phyloP scores from a whole-genome alignment of 2,113 vertebrate genomes.

The Coptodon rendalli region DNA sequence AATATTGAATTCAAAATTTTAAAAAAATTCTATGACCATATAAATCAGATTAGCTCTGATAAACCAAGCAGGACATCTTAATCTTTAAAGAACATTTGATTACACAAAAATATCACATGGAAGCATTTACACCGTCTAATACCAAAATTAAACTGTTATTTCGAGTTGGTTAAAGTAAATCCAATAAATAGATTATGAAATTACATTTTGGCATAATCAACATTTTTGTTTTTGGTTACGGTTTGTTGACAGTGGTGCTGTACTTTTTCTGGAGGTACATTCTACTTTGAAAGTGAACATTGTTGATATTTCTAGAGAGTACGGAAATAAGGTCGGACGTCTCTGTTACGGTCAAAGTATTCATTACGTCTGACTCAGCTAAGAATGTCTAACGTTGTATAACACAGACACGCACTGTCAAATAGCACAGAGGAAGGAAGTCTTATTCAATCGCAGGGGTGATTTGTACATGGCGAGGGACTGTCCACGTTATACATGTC shows the following conservation, averaged over 20 bases:
- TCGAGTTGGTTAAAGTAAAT: not conserved
- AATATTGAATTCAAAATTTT: not conserved
- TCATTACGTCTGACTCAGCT: not conserved
- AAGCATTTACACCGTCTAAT: not conserved
- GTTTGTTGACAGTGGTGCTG: not conserved
- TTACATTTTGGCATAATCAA: not conserved
- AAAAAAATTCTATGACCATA: not conserved
- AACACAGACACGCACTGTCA: not conserved
- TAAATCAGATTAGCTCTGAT: not conserved
- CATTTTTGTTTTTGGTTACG: not conserved
- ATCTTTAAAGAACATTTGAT: not conserved
- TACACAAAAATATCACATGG: not conserved
- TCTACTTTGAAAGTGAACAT: not conserved
- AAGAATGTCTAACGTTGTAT: not conserved
- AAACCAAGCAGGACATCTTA: not conserved
- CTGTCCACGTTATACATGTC: not conserved
- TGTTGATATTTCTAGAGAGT: not conserved
- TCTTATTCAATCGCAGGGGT: not conserved
- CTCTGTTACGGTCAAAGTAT: not conserved
- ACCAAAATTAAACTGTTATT: not conserved
- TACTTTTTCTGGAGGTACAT: not conserved
- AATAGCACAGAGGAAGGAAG: not conserved
- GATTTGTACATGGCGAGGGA: not conserved
- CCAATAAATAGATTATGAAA: not conserved
- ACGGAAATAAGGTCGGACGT: not conserved